Evolutionary conservation across 2,888 invertebrate species (phyloP).

Genomic region (Bursaphelenchus okinawaensis): DNA sequence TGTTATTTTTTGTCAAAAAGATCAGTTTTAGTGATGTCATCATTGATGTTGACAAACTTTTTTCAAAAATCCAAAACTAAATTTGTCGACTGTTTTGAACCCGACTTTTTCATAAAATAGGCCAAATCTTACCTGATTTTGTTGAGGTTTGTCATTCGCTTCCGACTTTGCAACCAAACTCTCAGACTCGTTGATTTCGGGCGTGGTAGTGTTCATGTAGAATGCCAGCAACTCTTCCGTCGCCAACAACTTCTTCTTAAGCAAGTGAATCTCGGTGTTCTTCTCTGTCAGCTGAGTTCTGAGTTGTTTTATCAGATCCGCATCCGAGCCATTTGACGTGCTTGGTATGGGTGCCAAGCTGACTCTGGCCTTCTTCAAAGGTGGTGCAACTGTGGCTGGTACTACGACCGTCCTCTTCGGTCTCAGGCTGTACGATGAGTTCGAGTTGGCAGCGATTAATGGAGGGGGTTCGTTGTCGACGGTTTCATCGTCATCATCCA

Average conservation of each 20-base stretch:
- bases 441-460: not conserved
- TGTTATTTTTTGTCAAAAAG: not conserved
- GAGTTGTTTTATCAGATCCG: not conserved
- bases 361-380: not conserved
- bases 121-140: not conserved
- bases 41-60: no score
- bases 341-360: not conserved
- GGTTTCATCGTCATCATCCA: not conserved
- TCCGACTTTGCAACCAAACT: not conserved
- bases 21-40: no score
- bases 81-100: no score
- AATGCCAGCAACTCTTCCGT: constrained; percentile 6
- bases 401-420: not conserved
- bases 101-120: no score
- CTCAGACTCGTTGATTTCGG: not conserved
- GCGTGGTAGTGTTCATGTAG: not conserved
- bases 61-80: no score
- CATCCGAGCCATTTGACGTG: not conserved
- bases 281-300: not conserved
- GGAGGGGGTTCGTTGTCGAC: constrained; percentile 2
- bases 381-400: not conserved
- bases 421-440: not conserved
- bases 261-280: not conserved
- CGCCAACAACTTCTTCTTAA: not conserved
- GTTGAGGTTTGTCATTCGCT: not conserved